Conservation (phyloP, 2,797 vertebrate genomes). For the Heliangelus exortis region DNA sequence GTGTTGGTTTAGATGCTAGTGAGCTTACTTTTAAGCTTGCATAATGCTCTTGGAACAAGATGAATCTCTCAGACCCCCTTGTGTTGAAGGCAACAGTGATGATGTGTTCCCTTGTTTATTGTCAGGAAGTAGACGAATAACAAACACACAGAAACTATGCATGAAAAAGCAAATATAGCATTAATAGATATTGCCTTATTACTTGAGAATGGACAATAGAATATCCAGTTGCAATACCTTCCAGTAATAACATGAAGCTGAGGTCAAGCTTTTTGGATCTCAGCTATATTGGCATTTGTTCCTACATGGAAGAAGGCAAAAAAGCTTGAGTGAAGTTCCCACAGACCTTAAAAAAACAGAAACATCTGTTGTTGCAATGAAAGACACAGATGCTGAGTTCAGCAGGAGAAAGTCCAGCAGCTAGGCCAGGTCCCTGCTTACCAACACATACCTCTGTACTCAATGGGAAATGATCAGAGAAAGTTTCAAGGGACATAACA, state of each 20-base stretch:
- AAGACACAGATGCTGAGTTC: conserved; percentile 32
- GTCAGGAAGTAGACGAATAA: conserved; percentile 30
- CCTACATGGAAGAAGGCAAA: not conserved
- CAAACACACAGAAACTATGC: conserved; percentile 27
- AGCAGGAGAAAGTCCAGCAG: conserved; percentile 60
- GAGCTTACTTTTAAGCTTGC: not conserved
- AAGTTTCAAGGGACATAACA: conserved; percentile 53
- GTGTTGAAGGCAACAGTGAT: not conserved
- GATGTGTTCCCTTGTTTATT: conserved; percentile 16
- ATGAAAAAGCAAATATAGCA: conserved; percentile 43
- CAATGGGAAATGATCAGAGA: conserved; percentile 48
- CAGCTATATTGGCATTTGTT: conserved; percentile 50
- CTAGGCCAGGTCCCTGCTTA: conserved; percentile 50
- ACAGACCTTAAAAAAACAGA: conserved; percentile 75
- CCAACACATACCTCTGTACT: conserved; percentile 20
- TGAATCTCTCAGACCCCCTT: not conserved
- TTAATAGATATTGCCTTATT: conserved; percentile 25
- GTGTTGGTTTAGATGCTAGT: not conserved
- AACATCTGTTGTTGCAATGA: conserved; percentile 72
- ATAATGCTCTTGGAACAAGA: not conserved
- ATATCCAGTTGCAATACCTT: conserved; percentile 5
- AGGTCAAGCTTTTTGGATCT: conserved; percentile 60
- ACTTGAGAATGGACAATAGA: conserved; percentile 36
- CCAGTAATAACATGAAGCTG: conserved; percentile 50
- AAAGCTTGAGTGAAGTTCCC: conserved; percentile 57